These are phyloP conservation scores for Meloidogyne hapla DNA, from an alignment of 1,140 invertebrate genomes.

Conservation along the genomic window DNA sequence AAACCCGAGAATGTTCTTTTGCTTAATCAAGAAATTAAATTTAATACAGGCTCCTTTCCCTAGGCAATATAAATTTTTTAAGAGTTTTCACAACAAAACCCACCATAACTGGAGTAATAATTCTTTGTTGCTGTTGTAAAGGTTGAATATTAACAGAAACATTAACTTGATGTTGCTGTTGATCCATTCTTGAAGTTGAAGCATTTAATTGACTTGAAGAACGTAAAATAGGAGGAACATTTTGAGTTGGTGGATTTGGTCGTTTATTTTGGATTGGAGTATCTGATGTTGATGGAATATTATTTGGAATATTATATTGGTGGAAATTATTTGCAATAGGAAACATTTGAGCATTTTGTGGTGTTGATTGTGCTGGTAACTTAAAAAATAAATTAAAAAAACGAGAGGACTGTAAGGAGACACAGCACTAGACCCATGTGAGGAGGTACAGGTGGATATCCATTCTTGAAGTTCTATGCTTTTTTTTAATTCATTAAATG, in stretches of 20 bases:
- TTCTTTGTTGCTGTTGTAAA: neutral
- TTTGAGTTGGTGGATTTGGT: neutral
- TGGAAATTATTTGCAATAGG: neutral
- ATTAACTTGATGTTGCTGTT: neutral
- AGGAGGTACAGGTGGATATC: too few relatives aligned
- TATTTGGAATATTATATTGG: neutral
- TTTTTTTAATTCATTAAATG: too few relatives aligned
- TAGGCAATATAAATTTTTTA: too few relatives aligned
- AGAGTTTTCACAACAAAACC: too few relatives aligned
- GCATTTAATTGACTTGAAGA: neutral
- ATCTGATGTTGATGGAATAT: neutral
- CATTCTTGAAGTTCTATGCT: too few relatives aligned
- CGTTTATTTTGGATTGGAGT: neutral
- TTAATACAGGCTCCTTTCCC: too few relatives aligned
- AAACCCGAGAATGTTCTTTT: too few relatives aligned
- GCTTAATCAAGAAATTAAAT: too few relatives aligned
- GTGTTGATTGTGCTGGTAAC: neutral
- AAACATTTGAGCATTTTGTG: conserved; percentile 26
- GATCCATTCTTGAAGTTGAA: too few relatives aligned
- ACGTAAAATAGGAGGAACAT: neutral
- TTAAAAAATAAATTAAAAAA: neutral
- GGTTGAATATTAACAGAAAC: neutral
- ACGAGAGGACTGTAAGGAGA: too few relatives aligned
- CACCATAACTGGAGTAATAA: neutral
- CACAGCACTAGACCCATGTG: too few relatives aligned